Conservation (phyloP, 2,888 invertebrate genomes). For the Heteromyza rotundicornis region DNA sequence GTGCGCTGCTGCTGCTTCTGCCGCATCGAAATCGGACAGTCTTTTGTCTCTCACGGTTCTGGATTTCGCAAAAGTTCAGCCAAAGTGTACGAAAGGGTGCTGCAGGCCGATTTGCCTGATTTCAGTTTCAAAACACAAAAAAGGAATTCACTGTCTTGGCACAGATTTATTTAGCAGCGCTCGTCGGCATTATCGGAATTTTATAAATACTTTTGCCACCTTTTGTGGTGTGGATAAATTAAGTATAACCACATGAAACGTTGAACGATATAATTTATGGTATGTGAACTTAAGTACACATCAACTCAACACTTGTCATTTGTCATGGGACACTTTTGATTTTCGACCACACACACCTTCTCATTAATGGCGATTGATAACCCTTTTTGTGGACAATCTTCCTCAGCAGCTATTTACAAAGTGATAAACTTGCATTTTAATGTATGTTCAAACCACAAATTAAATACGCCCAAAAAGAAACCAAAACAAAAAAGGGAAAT, state of each 20-base stretch:
- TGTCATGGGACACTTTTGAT: conserved; percentile 2
- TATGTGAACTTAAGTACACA: too few species aligned
- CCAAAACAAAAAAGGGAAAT: neutral
- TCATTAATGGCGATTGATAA: conserved; percentile 35
- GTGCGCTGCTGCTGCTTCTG: conserved; percentile 1
- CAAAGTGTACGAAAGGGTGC: neutral
- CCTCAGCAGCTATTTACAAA: neutral
- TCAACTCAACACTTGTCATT: too few species aligned
- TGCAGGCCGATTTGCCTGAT: neutral
- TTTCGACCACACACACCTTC: neutral
- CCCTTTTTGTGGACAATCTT: conserved; percentile 33
- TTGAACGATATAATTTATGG: conserved; percentile 26
- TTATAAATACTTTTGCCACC: conserved; percentile 54
- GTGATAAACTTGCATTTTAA: neutral
- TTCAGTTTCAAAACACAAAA: too few species aligned
- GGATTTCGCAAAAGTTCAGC: conserved; percentile 39
- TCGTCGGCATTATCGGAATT: conserved; percentile 44
- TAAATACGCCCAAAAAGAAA: neutral
- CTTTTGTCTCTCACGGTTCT: conserved; percentile 48
- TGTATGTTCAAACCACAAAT: too few species aligned
- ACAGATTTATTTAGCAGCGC: neutral
- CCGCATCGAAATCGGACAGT: conserved; percentile 34
- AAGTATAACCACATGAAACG: too few species aligned
- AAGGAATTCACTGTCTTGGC: neutral
- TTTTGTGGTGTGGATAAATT: conserved; percentile 48